These are phyloP conservation scores for Acrobasis consociella DNA, from an alignment of 2,888 invertebrate species.

Conservation along the genomic window DNA sequence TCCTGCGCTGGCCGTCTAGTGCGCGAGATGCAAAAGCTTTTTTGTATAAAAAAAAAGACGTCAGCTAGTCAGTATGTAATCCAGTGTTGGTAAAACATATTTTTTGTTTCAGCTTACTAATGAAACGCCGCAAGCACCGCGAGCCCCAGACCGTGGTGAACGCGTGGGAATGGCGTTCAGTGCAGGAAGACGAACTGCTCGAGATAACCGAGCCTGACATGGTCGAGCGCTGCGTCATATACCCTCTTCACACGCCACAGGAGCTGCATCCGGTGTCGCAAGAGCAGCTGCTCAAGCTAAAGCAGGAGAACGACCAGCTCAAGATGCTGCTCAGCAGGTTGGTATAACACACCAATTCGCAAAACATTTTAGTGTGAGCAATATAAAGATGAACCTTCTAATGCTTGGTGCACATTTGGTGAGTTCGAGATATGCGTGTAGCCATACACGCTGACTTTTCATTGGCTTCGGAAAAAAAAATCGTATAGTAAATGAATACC, in stretches of 20 bases:
- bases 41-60: too few species aligned
- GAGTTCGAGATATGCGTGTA: too few species aligned
- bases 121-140: conserved; percentile 62
- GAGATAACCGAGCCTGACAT: conserved; percentile 62
- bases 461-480: too few species aligned
- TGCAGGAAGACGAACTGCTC: conserved; percentile 60
- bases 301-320: conserved; percentile 58
- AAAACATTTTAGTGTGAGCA: too few species aligned
- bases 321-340: conserved; percentile 59
- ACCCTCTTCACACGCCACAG: conserved; percentile 67
- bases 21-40: too few species aligned
- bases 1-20: too few species aligned
- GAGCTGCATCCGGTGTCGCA: conserved; percentile 52
- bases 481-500: too few species aligned
- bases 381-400: too few species aligned
- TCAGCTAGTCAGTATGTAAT: too few species aligned
- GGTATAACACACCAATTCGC: background rate
- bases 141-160: conserved; percentile 45
- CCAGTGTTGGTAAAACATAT: too few species aligned
- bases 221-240: conserved; percentile 58
- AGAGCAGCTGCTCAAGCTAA: conserved; percentile 51
- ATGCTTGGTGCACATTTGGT: too few species aligned
- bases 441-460: too few species aligned
- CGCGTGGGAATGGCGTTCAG: conserved; percentile 71
- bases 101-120: conserved; percentile 48